Percentiles rank a stretch among this genome's conserved stretches.
These are phyloP conservation scores for Pandemis heparana DNA, from an alignment of 2,888 invertebrate species.

Conservation along the genomic window DNA sequence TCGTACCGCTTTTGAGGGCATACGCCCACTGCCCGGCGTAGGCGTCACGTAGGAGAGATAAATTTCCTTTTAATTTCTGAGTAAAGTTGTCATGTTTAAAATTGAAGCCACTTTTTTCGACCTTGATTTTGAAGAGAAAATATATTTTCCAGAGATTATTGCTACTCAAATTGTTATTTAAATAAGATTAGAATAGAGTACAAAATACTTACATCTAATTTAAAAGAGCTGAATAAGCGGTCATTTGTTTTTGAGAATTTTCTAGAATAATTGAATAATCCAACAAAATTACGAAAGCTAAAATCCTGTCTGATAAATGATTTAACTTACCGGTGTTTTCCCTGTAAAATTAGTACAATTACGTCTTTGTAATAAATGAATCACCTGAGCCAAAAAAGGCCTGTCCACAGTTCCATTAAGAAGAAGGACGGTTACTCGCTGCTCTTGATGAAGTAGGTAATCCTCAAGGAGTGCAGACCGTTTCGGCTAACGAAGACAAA, in stretches of 20 bases:
- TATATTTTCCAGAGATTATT: no score
- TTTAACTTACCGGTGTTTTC: conserved; percentile 19
- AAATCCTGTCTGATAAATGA: conserved; percentile 10
- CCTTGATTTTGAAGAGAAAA: background rate
- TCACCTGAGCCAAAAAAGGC: conserved; percentile 39
- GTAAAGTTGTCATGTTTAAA: background rate
- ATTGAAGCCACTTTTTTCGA: background rate
- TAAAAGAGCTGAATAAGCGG: no score
- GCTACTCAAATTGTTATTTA: no score
- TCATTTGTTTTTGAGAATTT: no score
- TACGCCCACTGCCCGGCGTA: background rate
- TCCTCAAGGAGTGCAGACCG: conserved; percentile 45
- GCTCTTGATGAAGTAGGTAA: conserved; percentile 46
- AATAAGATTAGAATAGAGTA: no score
- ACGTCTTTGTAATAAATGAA: conserved; percentile 28
- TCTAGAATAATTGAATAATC: no score
- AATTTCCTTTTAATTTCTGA: conserved; percentile 3
- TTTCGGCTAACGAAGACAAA: conserved; percentile 75
- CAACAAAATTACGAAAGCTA: background rate
- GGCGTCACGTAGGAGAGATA: conserved; percentile 6
- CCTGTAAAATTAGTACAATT: conserved; percentile 19
- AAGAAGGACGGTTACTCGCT: conserved; percentile 42
- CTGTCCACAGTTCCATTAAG: conserved; percentile 46
- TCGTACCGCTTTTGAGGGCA: background rate
- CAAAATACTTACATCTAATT: no score